phyloP scores from a whole-genome alignment of 2,888 invertebrate genomes.

The Acanthosepion pharaonis region DNA sequence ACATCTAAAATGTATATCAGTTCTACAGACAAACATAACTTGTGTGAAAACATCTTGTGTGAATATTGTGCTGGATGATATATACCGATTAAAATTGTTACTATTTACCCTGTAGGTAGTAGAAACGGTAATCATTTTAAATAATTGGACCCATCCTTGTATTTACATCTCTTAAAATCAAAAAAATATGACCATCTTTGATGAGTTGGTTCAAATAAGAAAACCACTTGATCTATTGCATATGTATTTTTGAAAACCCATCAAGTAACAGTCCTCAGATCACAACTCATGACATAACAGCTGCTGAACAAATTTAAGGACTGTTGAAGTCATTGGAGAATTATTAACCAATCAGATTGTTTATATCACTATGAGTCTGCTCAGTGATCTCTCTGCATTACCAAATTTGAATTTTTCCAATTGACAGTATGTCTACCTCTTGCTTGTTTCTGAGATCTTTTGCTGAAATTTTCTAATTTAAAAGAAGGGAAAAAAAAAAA shows the following conservation, averaged over 20 bases:
- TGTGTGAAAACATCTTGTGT: constrained; percentile 24
- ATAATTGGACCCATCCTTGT: background rate
- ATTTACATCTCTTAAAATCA: background rate
- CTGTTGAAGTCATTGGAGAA: background rate
- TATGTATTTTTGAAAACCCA: background rate
- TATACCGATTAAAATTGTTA: background rate
- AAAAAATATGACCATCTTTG: background rate
- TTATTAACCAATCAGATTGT: background rate
- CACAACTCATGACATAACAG: background rate
- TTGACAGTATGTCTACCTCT: constrained; percentile 8
- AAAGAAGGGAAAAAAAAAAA: background rate
- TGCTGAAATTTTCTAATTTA: background rate
- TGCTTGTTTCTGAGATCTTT: background rate
- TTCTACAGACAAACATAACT: background rate
- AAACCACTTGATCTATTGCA: background rate
- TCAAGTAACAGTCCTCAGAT: background rate
- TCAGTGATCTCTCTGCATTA: background rate
- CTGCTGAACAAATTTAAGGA: background rate
- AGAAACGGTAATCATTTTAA: background rate
- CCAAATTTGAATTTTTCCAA: background rate
- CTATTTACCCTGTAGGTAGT: background rate
- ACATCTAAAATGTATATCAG: background rate
- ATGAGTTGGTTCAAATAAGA: background rate
- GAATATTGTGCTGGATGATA: background rate
- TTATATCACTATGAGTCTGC: background rate